Percentiles rank a stretch among this genome's conserved stretches.
Evolutionary conservation across 2,113 vertebrate species (phyloP).

Genomic region (Microcebus griseorufus): DNA sequence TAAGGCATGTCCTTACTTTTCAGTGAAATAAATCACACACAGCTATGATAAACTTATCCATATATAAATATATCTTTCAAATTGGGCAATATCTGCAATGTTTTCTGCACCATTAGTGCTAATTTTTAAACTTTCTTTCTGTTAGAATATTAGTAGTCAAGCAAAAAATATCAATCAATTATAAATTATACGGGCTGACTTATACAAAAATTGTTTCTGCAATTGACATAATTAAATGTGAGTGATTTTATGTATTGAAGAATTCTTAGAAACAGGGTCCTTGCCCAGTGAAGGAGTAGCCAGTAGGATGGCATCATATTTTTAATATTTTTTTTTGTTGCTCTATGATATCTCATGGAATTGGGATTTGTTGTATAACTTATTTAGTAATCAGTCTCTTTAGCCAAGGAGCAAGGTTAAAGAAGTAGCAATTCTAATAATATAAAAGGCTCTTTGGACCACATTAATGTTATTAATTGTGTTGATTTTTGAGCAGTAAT

Average conservation of each 20-base stretch:
- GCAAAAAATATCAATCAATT: constrained; percentile 25
- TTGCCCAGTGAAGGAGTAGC: constrained; percentile 23
- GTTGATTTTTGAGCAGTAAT: constrained; percentile 59
- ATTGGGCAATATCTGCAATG: constrained; percentile 45
- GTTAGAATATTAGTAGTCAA: constrained; percentile 5
- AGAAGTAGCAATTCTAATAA: constrained; percentile 12
- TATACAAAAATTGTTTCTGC: constrained; percentile 12
- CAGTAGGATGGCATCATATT: background rate
- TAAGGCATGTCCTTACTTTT: constrained; percentile 32
- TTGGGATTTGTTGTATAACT: background rate
- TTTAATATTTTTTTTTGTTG: constrained; percentile 32
- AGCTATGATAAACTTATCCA: constrained; percentile 38
- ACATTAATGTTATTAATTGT: constrained; percentile 26
- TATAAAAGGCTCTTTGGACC: background rate
- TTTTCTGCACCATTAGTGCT: constrained; percentile 26
- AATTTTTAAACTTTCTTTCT: constrained; percentile 36
- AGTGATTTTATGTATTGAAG: constrained; percentile 42
- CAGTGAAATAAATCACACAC: background rate
- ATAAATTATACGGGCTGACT: constrained; percentile 30
- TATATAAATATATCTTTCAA: constrained; percentile 28
- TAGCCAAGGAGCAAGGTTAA: constrained; percentile 24
- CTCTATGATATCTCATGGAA: background rate
- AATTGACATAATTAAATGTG: constrained; percentile 29
- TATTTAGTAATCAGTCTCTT: background rate
- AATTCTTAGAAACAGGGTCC: constrained; percentile 57